A percentile compares a stretch with the other conserved stretches of the same genome.
These are phyloP conservation scores for Axis porcinus DNA, from an alignment of 2,113 vertebrate genomes.

Conservation along the genomic window DNA sequence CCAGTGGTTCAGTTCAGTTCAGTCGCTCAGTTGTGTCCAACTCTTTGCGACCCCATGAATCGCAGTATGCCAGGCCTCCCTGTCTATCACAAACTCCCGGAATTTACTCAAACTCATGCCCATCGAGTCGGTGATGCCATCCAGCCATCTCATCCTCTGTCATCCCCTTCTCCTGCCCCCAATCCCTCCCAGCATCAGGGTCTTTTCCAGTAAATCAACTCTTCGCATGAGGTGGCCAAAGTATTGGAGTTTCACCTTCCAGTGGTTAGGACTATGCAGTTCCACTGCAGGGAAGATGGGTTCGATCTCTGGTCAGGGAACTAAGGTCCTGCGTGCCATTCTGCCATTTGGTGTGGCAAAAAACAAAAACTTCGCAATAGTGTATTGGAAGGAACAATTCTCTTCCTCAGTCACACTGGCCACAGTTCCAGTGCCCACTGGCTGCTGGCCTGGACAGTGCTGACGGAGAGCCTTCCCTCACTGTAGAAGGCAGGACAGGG, in stretches of 20 bases:
- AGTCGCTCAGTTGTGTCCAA: no score
- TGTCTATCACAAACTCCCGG: no score
- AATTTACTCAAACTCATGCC: no score
- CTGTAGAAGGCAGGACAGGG: not conserved
- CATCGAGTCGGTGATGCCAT: no score
- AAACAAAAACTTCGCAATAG: not conserved
- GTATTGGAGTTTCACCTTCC: no score
- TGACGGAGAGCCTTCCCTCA: not conserved
- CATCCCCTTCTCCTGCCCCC: no score
- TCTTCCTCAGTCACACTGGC: not conserved
- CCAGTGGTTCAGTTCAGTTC: not conserved
- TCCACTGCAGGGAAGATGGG: not conserved
- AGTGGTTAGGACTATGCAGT: not conserved
- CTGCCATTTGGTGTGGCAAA: fast-evolving
- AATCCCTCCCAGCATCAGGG: no score
- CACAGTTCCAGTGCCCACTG: not conserved
- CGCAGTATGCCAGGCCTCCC: no score
- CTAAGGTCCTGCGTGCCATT: not conserved
- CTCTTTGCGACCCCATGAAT: no score
- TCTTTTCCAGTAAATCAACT: no score
- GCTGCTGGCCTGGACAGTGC: not conserved
- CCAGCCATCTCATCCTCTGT: no score
- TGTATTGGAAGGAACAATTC: not conserved
- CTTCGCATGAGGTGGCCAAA: no score
- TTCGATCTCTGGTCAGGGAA: not conserved